Evolutionary conservation across 30 jellyfish, hydroid and myxozoan genomes (phyloP).

Genomic region (Hydra vulgaris): DNA sequence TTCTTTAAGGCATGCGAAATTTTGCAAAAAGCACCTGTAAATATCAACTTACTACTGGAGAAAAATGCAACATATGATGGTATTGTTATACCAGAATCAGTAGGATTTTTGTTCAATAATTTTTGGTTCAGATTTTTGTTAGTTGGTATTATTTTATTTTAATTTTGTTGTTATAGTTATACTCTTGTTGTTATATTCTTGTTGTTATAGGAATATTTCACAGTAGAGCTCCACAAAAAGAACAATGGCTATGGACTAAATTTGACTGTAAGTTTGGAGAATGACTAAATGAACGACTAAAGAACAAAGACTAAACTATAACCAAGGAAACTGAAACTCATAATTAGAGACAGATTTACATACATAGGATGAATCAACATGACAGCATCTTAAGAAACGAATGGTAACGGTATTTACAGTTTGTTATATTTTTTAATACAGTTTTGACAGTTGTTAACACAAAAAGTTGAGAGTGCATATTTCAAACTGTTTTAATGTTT

Average conservation of each 20-base stretch:
- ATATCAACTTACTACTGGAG: conserved; percentile 46
- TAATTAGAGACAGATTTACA: neutral
- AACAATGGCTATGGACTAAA: conserved; percentile 73
- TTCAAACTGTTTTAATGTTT: too few species aligned
- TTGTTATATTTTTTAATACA: neutral
- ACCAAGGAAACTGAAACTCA: too few species aligned
- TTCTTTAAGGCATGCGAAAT: conserved; percentile 60
- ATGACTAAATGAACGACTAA: too few species aligned
- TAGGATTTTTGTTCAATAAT: conserved; percentile 14
- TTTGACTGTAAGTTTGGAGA: conserved; percentile 47
- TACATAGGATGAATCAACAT: neutral
- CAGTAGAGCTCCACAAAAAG: conserved; percentile 67
- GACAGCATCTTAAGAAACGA: neutral
- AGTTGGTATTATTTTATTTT: too few species aligned
- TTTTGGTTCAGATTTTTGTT: neutral
- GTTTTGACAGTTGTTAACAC: neutral
- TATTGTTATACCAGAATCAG: conserved; percentile 76
- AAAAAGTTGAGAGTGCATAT: too few species aligned
- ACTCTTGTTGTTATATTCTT: neutral
- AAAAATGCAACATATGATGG: conserved; percentile 57
- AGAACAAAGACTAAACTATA: neutral
- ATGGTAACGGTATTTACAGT: neutral
- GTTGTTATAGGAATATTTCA: conserved; percentile 61
- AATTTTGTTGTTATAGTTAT: neutral
- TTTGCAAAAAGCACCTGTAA: conserved; percentile 45